Evolutionary conservation across 2,113 vertebrate genomes (phyloP), one percentile per base, ranked within the genome.

Genomic region (Chloropsis cyanopogon): DNA sequence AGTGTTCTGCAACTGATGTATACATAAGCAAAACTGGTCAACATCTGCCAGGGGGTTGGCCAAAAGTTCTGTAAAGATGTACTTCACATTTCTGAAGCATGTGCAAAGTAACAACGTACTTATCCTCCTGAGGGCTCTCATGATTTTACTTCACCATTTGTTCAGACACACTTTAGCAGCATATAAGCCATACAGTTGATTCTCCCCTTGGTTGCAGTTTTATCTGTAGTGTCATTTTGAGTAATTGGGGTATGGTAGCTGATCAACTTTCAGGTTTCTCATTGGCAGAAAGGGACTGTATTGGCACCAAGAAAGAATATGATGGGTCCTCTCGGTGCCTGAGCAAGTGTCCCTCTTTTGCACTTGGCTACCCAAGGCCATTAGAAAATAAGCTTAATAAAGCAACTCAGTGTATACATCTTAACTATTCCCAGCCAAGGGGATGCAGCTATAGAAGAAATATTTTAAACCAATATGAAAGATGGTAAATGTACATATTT

Each of bases 201-300:
- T 99, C 99, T 98, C 98, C 99, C 98, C 99, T 98, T 98, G 99
- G 98, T 99, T 99, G 98, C 98, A 97, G 98, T 99, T 99, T 98
- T 97, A 98, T 98, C 98, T 98, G 98, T 98, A 98, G 97, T 98
- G 98, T 98, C 98, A 98, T 98, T 98, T 98, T 98, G 98, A 98
- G 98, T 98, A 98, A 99, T 98, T 98, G 98, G 98, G 98, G 98
- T 98, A 98, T 98, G 98, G 98, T 98, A 97, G 98, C 98, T 98
- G 98, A 99, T 98, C 98, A 98, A 98, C 98, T 98, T 98, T 98
- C 97, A 98, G 98, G 97, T 98, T 98, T 98, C 98, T 98, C 98
- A 98, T 98, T 98, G 98, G 98, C 98, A 98, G 98, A 97, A 97
- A 97, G 98, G 98, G 98, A 98, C 97, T 91, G 92, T 97, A 96